Base-by-base conservation (phyloP, 2,888 invertebrate species). In the Pyrgus malvae region DNA sequence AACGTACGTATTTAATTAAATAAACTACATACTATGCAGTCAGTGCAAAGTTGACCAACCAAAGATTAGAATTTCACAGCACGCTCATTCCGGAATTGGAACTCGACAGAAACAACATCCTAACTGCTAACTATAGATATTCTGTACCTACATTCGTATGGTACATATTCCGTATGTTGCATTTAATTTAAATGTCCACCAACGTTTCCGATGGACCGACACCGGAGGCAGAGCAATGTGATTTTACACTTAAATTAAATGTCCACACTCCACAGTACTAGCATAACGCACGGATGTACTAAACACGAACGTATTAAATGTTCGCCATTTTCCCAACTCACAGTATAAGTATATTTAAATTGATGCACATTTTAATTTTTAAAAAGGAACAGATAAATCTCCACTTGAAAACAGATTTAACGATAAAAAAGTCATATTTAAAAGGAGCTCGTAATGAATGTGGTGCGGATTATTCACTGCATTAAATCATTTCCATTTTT, bases 31-130 rank as follows among this genome's bases (percentile, higher is more conserved):
- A n/a, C n/a, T n/a, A n/a, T n/a, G n/a, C n/a, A n/a, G n/a, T n/a
- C n/a, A n/a, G n/a, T n/a, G n/a, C 40, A 21, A 21, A 46, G 4
- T 46, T 46, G 1, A 8, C 21, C 21, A n/a, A 41, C n/a, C 25
- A 17, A 14, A 45, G 38, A n/a, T 25, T 17, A 1, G 14, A 29
- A 27, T 35, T 44, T 12, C 29, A 44, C 19, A 37, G n/a, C 16
- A 44, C 9, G n/a, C 21, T 29, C 37, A 17, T 65, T 68, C 65
- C 69, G 60, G 68, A 73, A 73, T 67, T 69, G 67, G 67, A 64
- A 64, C 65, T 65, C 63, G 61, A 63, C 69, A 74, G 76, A 78
- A 74, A 72, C 72, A 70, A 73, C 67, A 66, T 62, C 61, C 59
- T 61, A 61, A 69, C 60, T 61, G 59, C 42, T 44, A 44, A 27